Conservation (phyloP, 2,113 vertebrate genomes). For the Bubalus kerabau region DNA sequence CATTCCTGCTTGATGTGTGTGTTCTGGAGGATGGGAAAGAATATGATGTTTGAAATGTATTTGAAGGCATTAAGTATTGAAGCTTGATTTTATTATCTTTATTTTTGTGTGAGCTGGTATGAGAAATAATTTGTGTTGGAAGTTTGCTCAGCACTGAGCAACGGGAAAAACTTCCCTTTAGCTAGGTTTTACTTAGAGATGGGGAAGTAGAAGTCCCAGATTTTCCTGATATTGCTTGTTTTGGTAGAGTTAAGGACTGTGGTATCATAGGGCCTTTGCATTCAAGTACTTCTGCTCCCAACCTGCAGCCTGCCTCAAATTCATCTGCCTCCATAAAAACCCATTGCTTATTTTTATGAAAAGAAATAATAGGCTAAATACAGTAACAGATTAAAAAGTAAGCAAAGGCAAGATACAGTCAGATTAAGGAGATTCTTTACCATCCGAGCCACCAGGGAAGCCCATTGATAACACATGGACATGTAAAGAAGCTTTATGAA, state of each 20-base stretch:
- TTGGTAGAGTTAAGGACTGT: not conserved
- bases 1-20: not conserved
- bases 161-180: not conserved
- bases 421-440: not conserved
- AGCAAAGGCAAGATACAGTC: not conserved
- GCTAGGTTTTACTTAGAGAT: constrained; percentile 21
- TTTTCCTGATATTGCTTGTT: not conserved
- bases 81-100: not conserved
- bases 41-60: constrained; percentile 20
- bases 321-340: not conserved
- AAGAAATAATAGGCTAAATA: not conserved
- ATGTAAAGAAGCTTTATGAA: not conserved
- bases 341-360: not conserved
- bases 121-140: not conserved
- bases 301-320: not conserved
- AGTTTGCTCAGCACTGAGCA: not conserved
- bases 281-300: not conserved
- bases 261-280: not conserved
- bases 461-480: not conserved
- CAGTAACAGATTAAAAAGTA: not conserved
- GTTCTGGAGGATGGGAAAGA: not conserved
- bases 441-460: rapidly evolving
- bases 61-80: not conserved
- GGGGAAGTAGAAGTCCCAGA: not conserved
- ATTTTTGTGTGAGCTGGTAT: not conserved